A percentile compares a stretch with the other conserved stretches of the same genome.
Conservation (phyloP, 2,888 invertebrate genomes). For the Lottia scabra region DNA sequence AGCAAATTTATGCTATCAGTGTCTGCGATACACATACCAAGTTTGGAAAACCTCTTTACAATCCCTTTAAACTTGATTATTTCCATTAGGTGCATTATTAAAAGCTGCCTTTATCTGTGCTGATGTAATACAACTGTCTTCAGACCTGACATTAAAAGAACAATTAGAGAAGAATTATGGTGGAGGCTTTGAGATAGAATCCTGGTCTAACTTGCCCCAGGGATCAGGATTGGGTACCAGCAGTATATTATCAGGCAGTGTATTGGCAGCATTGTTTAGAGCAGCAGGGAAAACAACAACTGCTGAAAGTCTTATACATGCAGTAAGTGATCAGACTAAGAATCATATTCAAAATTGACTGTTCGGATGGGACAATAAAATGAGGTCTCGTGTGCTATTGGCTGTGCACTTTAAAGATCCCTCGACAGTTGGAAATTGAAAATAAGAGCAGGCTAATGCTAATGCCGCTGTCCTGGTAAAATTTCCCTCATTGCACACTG, state of each 20-base stretch:
- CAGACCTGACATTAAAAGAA: slow-evolving; percentile 47
- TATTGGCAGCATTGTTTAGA: slow-evolving; percentile 71
- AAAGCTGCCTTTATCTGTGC: slow-evolving; percentile 71
- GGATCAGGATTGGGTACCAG: slow-evolving; percentile 74
- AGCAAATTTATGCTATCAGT: no score
- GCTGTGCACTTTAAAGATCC: no score
- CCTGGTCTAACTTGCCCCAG: slow-evolving; percentile 71
- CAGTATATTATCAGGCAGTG: slow-evolving; percentile 72
- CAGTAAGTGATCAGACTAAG: slow-evolving; percentile 54
- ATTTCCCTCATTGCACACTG: no score
- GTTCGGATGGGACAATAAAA: no score
- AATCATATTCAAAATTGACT: no score
- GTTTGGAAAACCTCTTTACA: no score
- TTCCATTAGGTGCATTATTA: slow-evolving; percentile 67
- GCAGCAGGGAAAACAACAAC: slow-evolving; percentile 65
- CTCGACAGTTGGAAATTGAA: no score
- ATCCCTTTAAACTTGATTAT: neutral
- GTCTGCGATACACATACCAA: no score
- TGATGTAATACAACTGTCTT: slow-evolving; percentile 63
- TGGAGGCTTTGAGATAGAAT: slow-evolving; percentile 70
- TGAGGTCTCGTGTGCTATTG: no score
- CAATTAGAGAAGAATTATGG: slow-evolving; percentile 63
- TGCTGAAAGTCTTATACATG: slow-evolving; percentile 67
- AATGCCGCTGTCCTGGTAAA: no score
- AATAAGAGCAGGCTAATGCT: no score